phyloP scores from a whole-genome alignment of 2,113 vertebrate genomes.

The Hypocryptadius cinnamomeus region DNA sequence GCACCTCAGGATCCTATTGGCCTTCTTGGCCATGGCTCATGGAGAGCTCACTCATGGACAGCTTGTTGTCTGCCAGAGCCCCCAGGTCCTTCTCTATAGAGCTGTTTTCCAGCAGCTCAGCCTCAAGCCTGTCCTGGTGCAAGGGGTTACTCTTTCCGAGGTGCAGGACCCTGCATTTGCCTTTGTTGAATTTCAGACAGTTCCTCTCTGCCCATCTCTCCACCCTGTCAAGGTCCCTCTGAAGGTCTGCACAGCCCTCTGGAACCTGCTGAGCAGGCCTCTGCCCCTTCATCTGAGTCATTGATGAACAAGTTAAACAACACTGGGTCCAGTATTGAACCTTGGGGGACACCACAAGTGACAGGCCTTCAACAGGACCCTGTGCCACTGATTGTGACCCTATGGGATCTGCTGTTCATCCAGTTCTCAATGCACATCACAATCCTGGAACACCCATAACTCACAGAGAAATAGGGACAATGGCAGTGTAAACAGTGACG shows the following conservation, averaged over 20 bases:
- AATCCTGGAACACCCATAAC: background rate
- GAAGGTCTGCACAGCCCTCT: background rate
- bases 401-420: background rate
- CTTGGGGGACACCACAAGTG: background rate
- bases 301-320: background rate
- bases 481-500: background rate
- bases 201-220: background rate
- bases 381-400: background rate
- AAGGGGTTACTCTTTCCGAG: background rate
- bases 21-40: background rate
- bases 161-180: background rate
- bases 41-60: background rate
- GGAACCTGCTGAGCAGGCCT: no score
- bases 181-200: background rate
- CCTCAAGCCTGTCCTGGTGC: background rate
- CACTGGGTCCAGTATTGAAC: background rate
- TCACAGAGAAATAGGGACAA: background rate
- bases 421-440: background rate
- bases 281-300: background rate
- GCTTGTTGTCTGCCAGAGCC: background rate
- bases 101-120: background rate
- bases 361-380: background rate
- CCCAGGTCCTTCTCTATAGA: background rate
- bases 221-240: rapidly evolving
- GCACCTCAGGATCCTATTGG: background rate